These are phyloP conservation scores for Acipenser oxyrinchus DNA, from an alignment of 2,797 vertebrate genomes.

Conservation along the genomic window DNA sequence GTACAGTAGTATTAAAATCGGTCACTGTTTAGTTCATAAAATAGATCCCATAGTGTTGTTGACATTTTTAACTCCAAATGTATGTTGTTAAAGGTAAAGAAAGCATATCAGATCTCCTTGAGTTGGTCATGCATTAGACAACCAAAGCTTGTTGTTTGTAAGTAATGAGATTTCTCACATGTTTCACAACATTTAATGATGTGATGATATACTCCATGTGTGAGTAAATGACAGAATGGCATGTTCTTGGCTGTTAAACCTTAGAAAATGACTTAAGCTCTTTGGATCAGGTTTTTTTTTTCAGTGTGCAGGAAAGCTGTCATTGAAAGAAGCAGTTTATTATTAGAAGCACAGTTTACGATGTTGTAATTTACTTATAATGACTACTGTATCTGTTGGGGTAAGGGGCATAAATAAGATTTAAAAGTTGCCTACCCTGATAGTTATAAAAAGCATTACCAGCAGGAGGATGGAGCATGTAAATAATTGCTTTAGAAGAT, in stretches of 20 bases:
- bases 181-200: neutral
- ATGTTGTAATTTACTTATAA: constrained; percentile 5
- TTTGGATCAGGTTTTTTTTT: neutral
- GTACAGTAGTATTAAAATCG: no score
- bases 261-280: constrained; percentile 3
- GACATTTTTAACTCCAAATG: no score
- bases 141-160: constrained; percentile 1
- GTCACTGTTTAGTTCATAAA: no score
- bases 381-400: neutral
- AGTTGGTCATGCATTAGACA: neutral
- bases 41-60: no score
- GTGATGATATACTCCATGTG: neutral
- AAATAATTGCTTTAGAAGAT: constrained; percentile 2
- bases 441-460: constrained; percentile 3
- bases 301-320: neutral
- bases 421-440: neutral
- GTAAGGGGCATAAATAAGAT: neutral
- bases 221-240: neutral
- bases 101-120: constrained; percentile 3
- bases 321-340: neutral
- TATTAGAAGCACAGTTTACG: constrained; percentile 4
- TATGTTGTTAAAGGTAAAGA: neutral
- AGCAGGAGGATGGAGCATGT: neutral
- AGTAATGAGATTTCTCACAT: constrained; percentile 4
- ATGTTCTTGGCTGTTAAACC: neutral